A percentile compares a stretch with the other conserved stretches of the same genome.
Conservation (phyloP, 1,140 invertebrate species). For the Pristionchus pacificus region DNA sequence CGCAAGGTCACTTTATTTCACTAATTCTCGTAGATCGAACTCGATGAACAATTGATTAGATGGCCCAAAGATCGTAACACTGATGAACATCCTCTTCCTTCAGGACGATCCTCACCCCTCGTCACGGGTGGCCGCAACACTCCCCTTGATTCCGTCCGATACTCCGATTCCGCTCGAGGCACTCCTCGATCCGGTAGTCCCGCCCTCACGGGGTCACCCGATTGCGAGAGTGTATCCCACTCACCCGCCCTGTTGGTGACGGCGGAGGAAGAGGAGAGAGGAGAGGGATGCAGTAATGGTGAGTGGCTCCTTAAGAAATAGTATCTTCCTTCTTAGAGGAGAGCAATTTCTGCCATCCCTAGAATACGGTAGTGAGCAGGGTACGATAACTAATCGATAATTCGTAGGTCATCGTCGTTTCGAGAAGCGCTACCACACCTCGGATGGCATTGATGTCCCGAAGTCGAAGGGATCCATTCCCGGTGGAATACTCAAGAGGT, state of each 20-base stretch:
- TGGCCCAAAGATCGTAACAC: not conserved
- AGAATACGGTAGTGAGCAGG: no score
- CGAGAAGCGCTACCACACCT: conserved; percentile 51
- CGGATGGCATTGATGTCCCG: conserved; percentile 41
- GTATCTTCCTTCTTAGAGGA: no score
- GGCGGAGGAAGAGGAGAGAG: not conserved
- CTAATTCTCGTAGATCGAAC: no score
- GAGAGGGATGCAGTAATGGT: not conserved
- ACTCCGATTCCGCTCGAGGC: not conserved
- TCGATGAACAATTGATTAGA: no score
- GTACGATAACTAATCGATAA: no score
- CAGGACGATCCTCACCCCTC: not conserved
- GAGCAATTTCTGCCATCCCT: no score
- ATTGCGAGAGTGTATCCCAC: not conserved
- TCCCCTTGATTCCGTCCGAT: not conserved
- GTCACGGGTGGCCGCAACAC: not conserved
- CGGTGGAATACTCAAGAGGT: conserved; percentile 41
- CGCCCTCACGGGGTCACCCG: not conserved
- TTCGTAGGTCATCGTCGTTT: conserved; percentile 35
- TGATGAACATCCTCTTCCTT: no score
- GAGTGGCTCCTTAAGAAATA: no score
- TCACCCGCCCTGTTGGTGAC: not conserved
- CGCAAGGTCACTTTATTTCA: no score
- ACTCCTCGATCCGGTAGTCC: not conserved
- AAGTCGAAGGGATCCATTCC: conserved; percentile 25